A percentile compares a stretch with the other conserved stretches of the same genome.
Conservation (phyloP, 2,113 vertebrate genomes). For the Ceyx melanurus region DNA sequence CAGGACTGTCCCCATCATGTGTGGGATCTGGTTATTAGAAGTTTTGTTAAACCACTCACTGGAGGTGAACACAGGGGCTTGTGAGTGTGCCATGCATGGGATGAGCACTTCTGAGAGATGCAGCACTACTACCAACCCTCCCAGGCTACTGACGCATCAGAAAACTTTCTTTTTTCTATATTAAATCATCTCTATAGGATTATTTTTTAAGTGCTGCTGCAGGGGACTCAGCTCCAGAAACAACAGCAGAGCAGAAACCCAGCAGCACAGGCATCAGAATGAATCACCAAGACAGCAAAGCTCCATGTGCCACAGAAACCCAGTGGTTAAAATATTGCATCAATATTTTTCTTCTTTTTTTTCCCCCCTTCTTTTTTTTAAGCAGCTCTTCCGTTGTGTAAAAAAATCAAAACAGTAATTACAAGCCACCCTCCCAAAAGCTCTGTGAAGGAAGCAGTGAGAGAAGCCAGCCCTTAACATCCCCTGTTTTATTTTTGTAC, state of each 20-base stretch:
- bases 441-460: background rate
- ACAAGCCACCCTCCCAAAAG: background rate
- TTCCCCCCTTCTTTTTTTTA: background rate
- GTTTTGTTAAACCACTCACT: background rate
- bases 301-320: background rate
- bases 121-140: background rate
- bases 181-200: background rate
- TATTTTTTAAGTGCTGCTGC: fast-evolving
- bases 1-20: background rate
- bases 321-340: background rate
- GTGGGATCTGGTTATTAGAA: background rate
- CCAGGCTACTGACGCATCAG: background rate
- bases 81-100: background rate
- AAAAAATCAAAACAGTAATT: background rate
- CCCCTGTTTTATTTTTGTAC: conserved; percentile 61
- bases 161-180: background rate
- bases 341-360: background rate
- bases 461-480: background rate
- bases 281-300: fast-evolving
- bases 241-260: background rate
- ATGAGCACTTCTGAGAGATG: background rate
- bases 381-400: background rate
- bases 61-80: background rate
- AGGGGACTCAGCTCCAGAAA: background rate
- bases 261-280: fast-evolving